Evolutionary conservation across 2,888 invertebrate genomes (phyloP).

Genomic region (Ischnus inquisitorius): DNA sequence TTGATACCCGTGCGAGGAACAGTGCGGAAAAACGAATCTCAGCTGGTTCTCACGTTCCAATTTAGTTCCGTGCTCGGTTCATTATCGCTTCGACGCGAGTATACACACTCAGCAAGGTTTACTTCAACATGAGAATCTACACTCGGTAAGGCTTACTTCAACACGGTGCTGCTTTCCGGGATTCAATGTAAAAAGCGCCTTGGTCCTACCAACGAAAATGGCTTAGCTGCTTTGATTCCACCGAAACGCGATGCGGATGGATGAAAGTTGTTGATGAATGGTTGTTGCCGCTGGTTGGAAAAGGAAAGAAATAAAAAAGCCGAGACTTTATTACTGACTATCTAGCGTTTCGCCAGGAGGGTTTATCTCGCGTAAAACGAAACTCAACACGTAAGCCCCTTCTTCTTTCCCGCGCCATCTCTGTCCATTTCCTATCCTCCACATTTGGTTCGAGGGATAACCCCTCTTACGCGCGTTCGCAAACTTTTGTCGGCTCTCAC

Average conservation of each 20-base stretch:
- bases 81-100: constrained; percentile 10
- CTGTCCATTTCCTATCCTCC: constrained; percentile 4
- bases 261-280: constrained; percentile 3
- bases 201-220: constrained; percentile 7
- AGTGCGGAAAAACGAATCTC: not conserved
- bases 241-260: not conserved
- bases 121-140: constrained; percentile 2
- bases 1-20: not conserved
- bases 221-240: not conserved
- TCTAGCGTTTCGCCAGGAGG: constrained; percentile 13
- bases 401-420: not conserved
- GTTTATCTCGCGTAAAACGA: constrained; percentile 19
- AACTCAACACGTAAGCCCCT: constrained; percentile 7
- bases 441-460: constrained; percentile 5
- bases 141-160: constrained; percentile 10
- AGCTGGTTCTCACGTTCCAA: constrained; percentile 6
- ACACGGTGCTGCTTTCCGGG: not conserved
- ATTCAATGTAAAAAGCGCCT: constrained; percentile 12
- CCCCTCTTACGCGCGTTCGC: constrained; percentile 21
- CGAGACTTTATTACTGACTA: constrained; percentile 34
- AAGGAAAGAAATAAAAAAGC: not conserved
- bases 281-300: constrained; percentile 17
- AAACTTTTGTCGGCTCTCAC: constrained; percentile 34
- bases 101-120: constrained; percentile 2
- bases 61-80: constrained; percentile 24